Evolutionary conservation across 2,888 invertebrate genomes (phyloP), one percentile per base, ranked within the genome.

Genomic region (Boloria selene): DNA sequence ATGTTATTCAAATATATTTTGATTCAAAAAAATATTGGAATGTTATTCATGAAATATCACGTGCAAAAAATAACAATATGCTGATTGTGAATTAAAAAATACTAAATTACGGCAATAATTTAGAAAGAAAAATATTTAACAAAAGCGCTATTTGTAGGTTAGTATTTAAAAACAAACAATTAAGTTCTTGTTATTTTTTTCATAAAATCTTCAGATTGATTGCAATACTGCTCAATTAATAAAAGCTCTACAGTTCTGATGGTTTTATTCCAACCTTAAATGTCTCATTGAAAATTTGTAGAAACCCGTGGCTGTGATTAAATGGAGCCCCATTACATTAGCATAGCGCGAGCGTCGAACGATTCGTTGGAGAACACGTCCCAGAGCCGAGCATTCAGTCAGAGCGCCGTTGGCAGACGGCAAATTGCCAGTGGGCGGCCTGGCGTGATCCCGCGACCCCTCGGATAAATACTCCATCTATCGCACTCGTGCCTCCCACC

Each of bases 291-390:
- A 88, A 87, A 84, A 86, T 88, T 88, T 83, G 81, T 88, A 85
- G 85, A 86, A 81, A 82, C 82, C 87, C 85, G 88, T 88, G 85
- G 90, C 86, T 79, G 85, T 80, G 88, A 87, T 89, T 88, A 88
- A 89, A 88, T 87, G 84, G 85, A 83, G 85, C 81, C 77, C 87
- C 87, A 88, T 89, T 87, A 89, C 84, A 90, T 91, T 90, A 90
- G 88, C 90, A 91, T 90, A 90, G 88, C 22, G 55, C 55, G 45
- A 56, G 56, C 86, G 84, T 89, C 55, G 45, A 56, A 45, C 86
- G 84, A 88, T 89, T 89, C 89, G 89, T 83, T 82, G 76, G 80
- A 86, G 85, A 87, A 83, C 81, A 81, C 82, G 84, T 85, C 84
- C 87, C 77, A 77, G 77, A 76, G 78, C 72, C 77, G 79, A 78